Conservation (phyloP, 2,113 vertebrate genomes). For the Entomyzon cyanotis region DNA sequence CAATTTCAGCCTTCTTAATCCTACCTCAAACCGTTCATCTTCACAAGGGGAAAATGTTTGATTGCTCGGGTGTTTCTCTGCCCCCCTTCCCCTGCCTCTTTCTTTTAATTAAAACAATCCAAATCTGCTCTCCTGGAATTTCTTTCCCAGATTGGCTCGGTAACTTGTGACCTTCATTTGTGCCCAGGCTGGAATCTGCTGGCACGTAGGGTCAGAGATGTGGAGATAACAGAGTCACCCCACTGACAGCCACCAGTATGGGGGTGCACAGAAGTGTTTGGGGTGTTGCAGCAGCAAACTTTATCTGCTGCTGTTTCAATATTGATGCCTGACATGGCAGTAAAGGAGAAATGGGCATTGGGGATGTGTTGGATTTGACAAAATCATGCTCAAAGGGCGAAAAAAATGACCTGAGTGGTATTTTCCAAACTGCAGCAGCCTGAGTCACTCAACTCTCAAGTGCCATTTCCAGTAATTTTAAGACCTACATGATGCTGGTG, state of each 20-base stretch:
- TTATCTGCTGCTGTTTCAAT: background rate
- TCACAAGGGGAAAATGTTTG: background rate
- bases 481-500: background rate
- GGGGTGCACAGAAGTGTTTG: background rate
- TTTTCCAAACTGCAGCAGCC: background rate
- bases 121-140: slow-evolving; percentile 54
- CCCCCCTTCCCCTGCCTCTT: slow-evolving; percentile 71
- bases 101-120: slow-evolving; percentile 68
- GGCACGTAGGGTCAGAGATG: slow-evolving; percentile 45
- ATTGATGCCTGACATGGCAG: background rate
- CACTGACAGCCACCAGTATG: background rate
- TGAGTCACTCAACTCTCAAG: background rate
- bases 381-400: background rate
- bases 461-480: background rate
- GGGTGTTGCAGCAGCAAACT: background rate
- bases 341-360: background rate
- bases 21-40: background rate
- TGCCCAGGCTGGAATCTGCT: background rate
- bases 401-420: background rate
- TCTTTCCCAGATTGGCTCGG: slow-evolving; percentile 6
- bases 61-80: background rate
- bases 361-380: background rate
- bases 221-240: slow-evolving; percentile 11
- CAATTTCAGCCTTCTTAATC: background rate
- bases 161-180: slow-evolving; percentile 51